Evolutionary conservation across 2,888 invertebrate genomes (phyloP), one percentile per base, ranked within the genome.

Genomic region (Scrobipalpa costella): DNA sequence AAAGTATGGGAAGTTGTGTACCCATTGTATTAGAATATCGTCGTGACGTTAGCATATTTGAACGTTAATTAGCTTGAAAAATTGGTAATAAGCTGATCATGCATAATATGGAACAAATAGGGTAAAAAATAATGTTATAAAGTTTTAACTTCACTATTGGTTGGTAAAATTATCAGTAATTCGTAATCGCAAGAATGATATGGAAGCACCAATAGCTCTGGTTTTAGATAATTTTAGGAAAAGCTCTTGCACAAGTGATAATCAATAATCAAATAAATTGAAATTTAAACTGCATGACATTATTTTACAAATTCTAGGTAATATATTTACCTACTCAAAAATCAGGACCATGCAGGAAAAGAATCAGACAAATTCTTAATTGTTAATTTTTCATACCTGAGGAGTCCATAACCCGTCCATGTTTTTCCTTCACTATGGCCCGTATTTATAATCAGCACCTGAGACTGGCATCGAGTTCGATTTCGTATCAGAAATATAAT

Each of bases 1-100:
- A 86, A 83, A 79, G 74, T 71, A 76, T 83, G 81, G 83, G 82
- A 83, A 81, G 80, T 73, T 72, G 76, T 79, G 77, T 79, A 77
- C 70, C 76, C 77, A 82, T 80, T 78, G 77, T 85, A 81, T 79
- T 82, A 83, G 78, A 79, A 83, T 83, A 79, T 80, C 80, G 79
- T 83, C 80, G 79, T 90, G 88, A 88, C 86, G 86, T 86, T 81
- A 80, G 85, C 86, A 83, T 78, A 71, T 86, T 86, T 78, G 74
- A 77, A 80, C 81, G 83, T 82, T 87, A 85, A 88, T 87, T 83
- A 84, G 79, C 77, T 81, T 76, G 75, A 75, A 80, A 79, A 79
- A 74, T 78, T 71, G 69, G 68, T 67, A 66, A 52, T 49, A 49
- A 52, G 27, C 52, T 17, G 34, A 17, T 61, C 50, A 52, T 52